These are phyloP conservation scores for Dreissena polymorpha DNA, from an alignment of 1,140 invertebrate genomes.

Conservation along the genomic window DNA sequence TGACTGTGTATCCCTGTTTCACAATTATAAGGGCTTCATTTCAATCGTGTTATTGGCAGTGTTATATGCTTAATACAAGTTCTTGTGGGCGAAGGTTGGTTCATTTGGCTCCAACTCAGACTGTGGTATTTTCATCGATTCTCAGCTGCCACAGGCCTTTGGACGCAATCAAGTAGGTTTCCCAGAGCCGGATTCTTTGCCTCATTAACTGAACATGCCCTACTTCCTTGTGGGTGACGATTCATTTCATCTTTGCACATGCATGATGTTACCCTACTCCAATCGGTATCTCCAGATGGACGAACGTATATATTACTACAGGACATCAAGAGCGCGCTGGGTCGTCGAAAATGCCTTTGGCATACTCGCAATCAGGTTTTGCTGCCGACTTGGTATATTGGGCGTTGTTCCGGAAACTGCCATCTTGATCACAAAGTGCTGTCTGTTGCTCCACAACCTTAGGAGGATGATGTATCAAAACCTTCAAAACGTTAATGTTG, in stretches of 20 bases:
- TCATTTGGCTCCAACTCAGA: too few species aligned
- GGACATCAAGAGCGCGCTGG: constrained; percentile 29
- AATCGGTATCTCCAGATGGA: not conserved
- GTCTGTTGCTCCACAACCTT: constrained; percentile 15
- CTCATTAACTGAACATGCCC: constrained; percentile 5
- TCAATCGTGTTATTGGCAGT: too few species aligned
- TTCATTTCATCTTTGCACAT: not conserved
- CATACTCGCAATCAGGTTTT: not conserved
- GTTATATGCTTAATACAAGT: too few species aligned
- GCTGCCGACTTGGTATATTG: constrained; percentile 26
- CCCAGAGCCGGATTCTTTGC: not conserved
- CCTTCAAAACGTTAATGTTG: not conserved
- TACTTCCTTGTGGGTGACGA: constrained; percentile 8
- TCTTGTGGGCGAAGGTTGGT: too few species aligned
- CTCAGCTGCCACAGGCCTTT: not conserved
- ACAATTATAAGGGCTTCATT: too few species aligned
- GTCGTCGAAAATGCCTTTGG: constrained; percentile 18
- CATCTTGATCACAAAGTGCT: constrained; percentile 28
- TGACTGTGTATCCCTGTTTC: too few species aligned
- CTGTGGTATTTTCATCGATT: not conserved
- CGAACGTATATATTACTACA: constrained; percentile 30
- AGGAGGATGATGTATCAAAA: constrained; percentile 17
- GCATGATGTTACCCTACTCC: not conserved
- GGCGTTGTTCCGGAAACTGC: not conserved
- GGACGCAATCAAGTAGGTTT: not conserved